Base-by-base conservation (phyloP, 2,888 invertebrate genomes). In the Neocrepidodera transversa region DNA sequence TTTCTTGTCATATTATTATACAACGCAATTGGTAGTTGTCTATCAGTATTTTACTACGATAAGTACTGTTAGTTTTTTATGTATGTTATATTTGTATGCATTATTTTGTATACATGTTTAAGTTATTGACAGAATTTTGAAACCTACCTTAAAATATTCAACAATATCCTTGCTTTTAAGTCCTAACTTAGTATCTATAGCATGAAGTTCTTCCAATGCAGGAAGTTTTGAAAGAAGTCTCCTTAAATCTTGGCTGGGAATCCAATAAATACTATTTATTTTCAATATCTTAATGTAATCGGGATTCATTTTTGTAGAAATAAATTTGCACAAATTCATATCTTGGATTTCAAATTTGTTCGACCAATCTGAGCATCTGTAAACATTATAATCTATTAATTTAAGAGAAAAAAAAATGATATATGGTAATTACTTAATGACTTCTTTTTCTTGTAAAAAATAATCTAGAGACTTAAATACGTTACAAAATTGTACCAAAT, bases 251-350 rank as follows among this genome's bases (percentile, higher is more conserved):
- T 51, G 40, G 4, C 23, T 38, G 28, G 57, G 52, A 30, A 66
- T 62, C 66, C 66, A 66, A 52, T 62, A 62, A 18, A 66, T 16
- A 38, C 54, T 48, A 42, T 59, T 62, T 36, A 66, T 60, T 40
- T 66, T 64, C 26, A 66, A 42, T 36, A 47, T 32, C 26, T 54
- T 53, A 48, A 66, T 62, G 6, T 23, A 43, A 14, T 14, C 52
- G 6, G 36, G 56, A 43, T 58, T 49, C 48, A 65, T 50, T 43
- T 58, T 55, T 7, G 51, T 60, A 14, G 32, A 36, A 38, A 63
- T 62, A 18, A 54, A 62, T 23, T 51, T 45, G 30, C 58, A 63
- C 20, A 65, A 28, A 45, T 61, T 48, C 16, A 62, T 48, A 14
- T 57, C 16, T 1, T 55, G 52, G 8, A 59, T 23, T 20, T 61